phyloP scores from a whole-genome alignment of 2,797 vertebrate species.

The Eulemur rubriventer region DNA sequence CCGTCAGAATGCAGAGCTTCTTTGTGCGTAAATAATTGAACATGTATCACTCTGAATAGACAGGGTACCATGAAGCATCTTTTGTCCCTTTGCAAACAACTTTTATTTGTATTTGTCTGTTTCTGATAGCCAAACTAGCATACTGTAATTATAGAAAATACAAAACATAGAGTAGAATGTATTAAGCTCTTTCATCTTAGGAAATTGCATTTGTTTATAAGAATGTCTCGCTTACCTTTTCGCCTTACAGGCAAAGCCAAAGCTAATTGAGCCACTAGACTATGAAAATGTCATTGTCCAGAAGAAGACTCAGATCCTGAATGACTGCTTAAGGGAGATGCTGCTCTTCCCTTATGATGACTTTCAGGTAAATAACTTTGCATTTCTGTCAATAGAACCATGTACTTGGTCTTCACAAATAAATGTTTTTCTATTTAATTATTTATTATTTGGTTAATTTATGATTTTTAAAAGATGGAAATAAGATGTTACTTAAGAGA shows the following conservation, averaged over 20 bases:
- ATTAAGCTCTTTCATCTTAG: neutral
- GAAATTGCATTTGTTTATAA: neutral
- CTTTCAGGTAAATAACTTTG: conserved; percentile 90
- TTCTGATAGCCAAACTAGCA: neutral
- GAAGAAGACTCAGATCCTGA: conserved; percentile 97
- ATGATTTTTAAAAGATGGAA: neutral
- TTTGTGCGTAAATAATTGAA: neutral
- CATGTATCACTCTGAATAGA: neutral
- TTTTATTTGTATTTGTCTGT: conserved; percentile 19
- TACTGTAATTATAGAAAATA: neutral
- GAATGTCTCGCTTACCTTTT: conserved; percentile 20
- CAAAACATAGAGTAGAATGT: neutral
- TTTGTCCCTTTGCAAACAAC: conserved; percentile 2
- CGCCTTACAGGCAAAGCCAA: conserved; percentile 92
- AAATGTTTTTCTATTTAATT: neutral
- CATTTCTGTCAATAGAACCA: neutral
- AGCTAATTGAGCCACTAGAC: conserved; percentile 96
- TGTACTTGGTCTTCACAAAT: neutral
- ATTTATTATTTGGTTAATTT: neutral
- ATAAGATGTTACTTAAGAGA: neutral
- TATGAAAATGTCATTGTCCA: conserved; percentile 96
- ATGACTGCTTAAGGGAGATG: conserved; percentile 96
- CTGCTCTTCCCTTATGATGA: conserved; percentile 97
- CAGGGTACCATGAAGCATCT: neutral
- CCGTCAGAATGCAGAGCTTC: neutral